phyloP scores from a whole-genome alignment of 1,140 invertebrate species.

The Diabrotica virgifera region DNA sequence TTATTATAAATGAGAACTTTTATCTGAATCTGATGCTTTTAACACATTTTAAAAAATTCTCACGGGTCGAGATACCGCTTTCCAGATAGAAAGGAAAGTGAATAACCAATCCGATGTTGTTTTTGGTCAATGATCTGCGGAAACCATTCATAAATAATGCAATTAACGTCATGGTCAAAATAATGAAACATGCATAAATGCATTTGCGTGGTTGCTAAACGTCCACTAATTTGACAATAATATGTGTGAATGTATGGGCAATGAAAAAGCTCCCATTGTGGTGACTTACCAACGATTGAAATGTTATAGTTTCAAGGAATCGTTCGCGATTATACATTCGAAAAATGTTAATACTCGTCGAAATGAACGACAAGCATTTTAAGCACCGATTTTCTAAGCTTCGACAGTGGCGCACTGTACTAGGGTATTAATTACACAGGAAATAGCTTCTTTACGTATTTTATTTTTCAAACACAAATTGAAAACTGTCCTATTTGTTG shows the following conservation, averaged over 20 bases:
- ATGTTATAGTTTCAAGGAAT: conserved; percentile 1
- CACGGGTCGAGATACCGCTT: too few relatives aligned
- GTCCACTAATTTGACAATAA: background rate
- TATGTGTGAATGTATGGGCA: background rate
- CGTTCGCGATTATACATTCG: background rate
- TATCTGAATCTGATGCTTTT: too few relatives aligned
- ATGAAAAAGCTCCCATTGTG: background rate
- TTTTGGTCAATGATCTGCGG: background rate
- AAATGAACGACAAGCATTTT: background rate
- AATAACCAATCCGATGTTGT: background rate
- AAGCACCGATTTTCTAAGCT: background rate
- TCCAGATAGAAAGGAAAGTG: background rate
- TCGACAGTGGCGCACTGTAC: background rate
- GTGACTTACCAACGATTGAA: background rate
- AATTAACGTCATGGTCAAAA: background rate
- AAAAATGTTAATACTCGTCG: background rate
- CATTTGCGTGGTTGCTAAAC: background rate
- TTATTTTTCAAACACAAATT: too few relatives aligned
- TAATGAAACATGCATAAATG: conserved; percentile 2
- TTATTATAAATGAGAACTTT: too few relatives aligned
- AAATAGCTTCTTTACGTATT: too few relatives aligned
- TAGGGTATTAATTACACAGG: too few relatives aligned
- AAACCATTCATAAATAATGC: conserved; percentile 3
- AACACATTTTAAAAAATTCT: too few relatives aligned
- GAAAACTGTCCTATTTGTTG: too few relatives aligned